A percentile compares a stretch with the other conserved stretches of the same genome.
Evolutionary conservation across 2,797 vertebrate species (phyloP).

Genomic region (Melopsittacus undulatus): DNA sequence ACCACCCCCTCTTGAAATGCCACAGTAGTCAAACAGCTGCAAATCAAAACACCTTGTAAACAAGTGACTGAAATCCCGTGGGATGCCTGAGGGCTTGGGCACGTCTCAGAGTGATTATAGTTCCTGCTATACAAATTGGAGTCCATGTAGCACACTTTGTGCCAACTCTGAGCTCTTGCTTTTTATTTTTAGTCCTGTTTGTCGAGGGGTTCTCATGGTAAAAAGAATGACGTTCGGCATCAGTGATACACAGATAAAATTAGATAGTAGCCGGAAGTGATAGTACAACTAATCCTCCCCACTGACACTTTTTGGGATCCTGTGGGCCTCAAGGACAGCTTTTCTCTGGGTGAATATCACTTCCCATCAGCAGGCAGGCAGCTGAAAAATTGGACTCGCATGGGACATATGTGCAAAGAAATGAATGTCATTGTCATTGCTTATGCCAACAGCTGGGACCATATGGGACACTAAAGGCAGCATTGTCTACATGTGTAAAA

Average conservation of each 20-base stretch:
- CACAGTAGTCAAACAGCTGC: conserved; percentile 66
- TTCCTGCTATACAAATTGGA: conserved; percentile 72
- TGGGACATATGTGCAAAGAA: conserved; percentile 5
- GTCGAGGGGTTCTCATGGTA: conserved; percentile 33
- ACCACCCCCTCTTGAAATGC: conserved; percentile 57
- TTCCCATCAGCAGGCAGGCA: conserved; percentile 9
- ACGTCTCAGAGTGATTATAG: conserved; percentile 66
- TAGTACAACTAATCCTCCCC: not conserved
- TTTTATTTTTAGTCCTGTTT: conserved; percentile 70
- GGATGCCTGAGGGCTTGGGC: conserved; percentile 68
- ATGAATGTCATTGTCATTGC: conserved; percentile 23
- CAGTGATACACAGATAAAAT: conserved; percentile 45
- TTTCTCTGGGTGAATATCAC: conserved; percentile 28
- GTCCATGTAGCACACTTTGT: conserved; percentile 52
- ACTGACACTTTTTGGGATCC: not conserved
- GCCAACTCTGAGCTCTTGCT: conserved; percentile 18
- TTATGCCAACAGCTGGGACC: conserved; percentile 42
- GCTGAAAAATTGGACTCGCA: conserved; percentile 1
- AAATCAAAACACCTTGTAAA: conserved; percentile 72
- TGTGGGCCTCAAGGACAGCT: conserved; percentile 2
- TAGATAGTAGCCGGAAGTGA: conserved; percentile 36
- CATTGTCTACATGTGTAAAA: conserved; percentile 9
- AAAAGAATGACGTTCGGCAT: conserved; percentile 21
- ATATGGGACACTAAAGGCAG: conserved; percentile 18
- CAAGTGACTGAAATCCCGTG: conserved; percentile 72